Percentiles rank a stretch among this genome's conserved stretches.
These are phyloP conservation scores for Ormyrus pomaceus DNA, from an alignment of 2,888 invertebrate genomes.

Conservation along the genomic window DNA sequence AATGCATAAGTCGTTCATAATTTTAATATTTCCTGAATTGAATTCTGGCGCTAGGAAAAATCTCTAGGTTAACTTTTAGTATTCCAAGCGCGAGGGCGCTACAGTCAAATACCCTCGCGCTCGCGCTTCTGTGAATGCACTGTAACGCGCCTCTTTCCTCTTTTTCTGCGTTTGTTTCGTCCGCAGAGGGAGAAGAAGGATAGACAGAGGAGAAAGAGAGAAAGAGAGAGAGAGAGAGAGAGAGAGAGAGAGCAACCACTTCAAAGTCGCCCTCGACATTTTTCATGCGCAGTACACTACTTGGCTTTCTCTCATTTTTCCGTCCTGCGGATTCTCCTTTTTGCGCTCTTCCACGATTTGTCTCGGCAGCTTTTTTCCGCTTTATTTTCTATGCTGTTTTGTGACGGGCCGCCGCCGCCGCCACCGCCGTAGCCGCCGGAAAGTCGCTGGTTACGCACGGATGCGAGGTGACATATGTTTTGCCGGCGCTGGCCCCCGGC, in stretches of 20 bases:
- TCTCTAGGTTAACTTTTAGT: no score
- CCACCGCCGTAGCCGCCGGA: neutral
- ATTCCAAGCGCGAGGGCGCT: no score
- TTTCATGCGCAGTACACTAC: slow-evolving; percentile 7
- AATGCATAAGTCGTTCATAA: no score
- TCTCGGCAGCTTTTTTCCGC: slow-evolving; percentile 42
- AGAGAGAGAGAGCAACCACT: slow-evolving; percentile 4
- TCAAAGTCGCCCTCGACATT: slow-evolving; percentile 35
- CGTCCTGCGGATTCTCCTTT: slow-evolving; percentile 14
- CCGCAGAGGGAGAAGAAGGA: neutral
- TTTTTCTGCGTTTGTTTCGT: slow-evolving; percentile 10
- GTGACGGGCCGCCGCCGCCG: neutral
- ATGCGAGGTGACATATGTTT: slow-evolving; percentile 33
- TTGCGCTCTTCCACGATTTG: slow-evolving; percentile 24
- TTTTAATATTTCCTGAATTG: no score
- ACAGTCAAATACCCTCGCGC: no score
- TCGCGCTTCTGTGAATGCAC: no score
- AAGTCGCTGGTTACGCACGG: slow-evolving; percentile 25
- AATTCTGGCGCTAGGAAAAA: no score
- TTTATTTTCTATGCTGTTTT: neutral
- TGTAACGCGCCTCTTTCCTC: neutral
- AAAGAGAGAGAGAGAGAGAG: no score
- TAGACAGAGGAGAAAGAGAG: neutral
- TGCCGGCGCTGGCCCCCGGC: neutral
- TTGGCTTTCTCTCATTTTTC: slow-evolving; percentile 54